These are phyloP conservation scores for Illadopsis cleaveri DNA, from an alignment of 2,113 vertebrate species.

Conservation along the genomic window DNA sequence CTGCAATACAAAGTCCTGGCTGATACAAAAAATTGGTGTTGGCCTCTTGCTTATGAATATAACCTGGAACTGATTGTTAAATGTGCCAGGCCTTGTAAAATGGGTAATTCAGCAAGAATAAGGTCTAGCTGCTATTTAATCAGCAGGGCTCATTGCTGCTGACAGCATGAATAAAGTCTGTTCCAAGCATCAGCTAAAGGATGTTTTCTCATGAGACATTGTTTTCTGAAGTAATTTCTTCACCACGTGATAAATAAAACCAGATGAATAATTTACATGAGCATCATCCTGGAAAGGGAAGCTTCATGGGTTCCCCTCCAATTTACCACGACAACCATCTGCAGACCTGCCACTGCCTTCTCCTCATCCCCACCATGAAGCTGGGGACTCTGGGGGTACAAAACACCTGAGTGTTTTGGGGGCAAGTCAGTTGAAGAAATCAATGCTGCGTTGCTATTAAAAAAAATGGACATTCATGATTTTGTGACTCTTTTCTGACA, in stretches of 20 bases:
- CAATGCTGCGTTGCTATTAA: neutral
- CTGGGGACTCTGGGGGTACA: neutral
- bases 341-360: neutral
- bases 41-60: neutral
- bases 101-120: neutral
- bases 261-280: neutral
- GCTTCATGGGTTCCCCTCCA: neutral
- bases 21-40: neutral
- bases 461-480: neutral
- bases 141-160: neutral
- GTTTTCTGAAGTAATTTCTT: conserved; percentile 3
- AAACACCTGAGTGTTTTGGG: neutral
- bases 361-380: neutral
- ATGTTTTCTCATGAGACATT: neutral
- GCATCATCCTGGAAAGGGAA: neutral
- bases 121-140: neutral
- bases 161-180: neutral
- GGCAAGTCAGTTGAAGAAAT: neutral
- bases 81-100: neutral
- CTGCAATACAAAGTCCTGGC: neutral
- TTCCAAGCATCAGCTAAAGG: neutral
- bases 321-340: neutral
- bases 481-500: neutral
- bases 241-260: neutral
- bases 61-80: neutral